Evolutionary conservation across 23 tunicate species (phyloP).

Genomic region (Halocynthia roretzi): DNA sequence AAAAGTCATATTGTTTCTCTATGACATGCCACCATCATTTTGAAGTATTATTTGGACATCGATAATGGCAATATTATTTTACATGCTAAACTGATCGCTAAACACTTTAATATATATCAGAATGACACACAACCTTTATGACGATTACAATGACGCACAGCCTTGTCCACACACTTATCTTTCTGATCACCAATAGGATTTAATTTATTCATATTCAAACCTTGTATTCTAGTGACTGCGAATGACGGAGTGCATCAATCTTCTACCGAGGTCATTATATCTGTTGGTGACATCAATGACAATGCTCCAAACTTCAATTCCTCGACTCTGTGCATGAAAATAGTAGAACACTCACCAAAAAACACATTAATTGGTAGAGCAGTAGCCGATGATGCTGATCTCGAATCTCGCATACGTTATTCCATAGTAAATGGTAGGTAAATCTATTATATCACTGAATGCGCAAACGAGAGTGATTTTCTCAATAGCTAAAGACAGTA

Average conservation of each 20-base stretch:
- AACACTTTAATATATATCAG: too few relatives aligned
- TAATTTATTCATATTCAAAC: not conserved
- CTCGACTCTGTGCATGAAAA: slow-evolving; percentile 23
- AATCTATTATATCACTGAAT: not conserved
- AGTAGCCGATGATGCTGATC: not conserved
- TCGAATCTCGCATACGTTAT: not conserved
- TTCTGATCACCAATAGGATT: too few relatives aligned
- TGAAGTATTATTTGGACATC: too few relatives aligned
- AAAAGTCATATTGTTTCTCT: too few relatives aligned
- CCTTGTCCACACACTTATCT: too few relatives aligned
- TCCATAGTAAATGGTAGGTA: slow-evolving; percentile 11
- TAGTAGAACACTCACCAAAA: slow-evolving; percentile 9
- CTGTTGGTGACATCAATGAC: slow-evolving; percentile 67
- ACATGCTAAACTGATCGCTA: too few relatives aligned
- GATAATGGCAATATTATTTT: too few relatives aligned
- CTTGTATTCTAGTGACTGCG: slow-evolving; percentile 31
- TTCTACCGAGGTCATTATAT: slow-evolving; percentile 11
- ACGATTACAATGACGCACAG: too few relatives aligned
- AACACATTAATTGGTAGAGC: slow-evolving; percentile 8
- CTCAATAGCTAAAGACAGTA: too few relatives aligned
- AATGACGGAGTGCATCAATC: slow-evolving; percentile 40
- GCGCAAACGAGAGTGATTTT: not conserved
- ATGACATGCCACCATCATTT: too few relatives aligned
- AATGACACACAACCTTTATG: too few relatives aligned
- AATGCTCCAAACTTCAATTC: slow-evolving; percentile 27